These are phyloP conservation scores for Sitta europaea DNA, from an alignment of 2,113 vertebrate genomes.

Conservation along the genomic window DNA sequence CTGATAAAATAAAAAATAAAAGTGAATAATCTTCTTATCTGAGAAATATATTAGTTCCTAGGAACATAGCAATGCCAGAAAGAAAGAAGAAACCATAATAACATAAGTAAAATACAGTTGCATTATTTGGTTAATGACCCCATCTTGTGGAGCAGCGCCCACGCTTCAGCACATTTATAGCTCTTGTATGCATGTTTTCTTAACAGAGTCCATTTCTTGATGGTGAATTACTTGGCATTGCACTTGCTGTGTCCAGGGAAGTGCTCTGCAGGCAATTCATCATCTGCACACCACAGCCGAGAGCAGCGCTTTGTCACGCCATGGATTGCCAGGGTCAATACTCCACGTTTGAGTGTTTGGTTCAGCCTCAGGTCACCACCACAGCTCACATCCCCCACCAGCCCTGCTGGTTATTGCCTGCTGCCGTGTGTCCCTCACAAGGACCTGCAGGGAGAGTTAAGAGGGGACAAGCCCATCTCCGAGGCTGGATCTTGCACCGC, in stretches of 20 bases:
- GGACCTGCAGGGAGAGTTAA: too few species aligned
- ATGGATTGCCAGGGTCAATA: background rate
- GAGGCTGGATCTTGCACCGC: background rate
- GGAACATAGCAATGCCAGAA: background rate
- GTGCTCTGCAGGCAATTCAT: background rate
- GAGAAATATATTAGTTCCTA: background rate
- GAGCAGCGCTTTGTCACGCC: background rate
- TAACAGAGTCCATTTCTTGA: background rate
- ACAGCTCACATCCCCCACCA: accelerated
- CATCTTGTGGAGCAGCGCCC: background rate
- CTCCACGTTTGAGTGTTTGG: background rate
- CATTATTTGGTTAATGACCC: conserved; percentile 10
- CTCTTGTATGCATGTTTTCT: background rate
- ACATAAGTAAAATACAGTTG: background rate
- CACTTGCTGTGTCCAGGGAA: background rate
- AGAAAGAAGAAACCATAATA: background rate
- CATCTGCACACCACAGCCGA: accelerated
- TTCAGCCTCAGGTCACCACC: background rate
- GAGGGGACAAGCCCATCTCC: background rate
- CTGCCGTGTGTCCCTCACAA: accelerated
- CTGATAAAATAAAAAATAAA: conserved; percentile 23
- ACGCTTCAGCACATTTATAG: background rate
- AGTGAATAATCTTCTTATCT: background rate
- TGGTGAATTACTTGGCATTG: background rate
- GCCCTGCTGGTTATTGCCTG: accelerated